Conservation (phyloP, 2,888 invertebrate species). For the Serripes groenlandicus region DNA sequence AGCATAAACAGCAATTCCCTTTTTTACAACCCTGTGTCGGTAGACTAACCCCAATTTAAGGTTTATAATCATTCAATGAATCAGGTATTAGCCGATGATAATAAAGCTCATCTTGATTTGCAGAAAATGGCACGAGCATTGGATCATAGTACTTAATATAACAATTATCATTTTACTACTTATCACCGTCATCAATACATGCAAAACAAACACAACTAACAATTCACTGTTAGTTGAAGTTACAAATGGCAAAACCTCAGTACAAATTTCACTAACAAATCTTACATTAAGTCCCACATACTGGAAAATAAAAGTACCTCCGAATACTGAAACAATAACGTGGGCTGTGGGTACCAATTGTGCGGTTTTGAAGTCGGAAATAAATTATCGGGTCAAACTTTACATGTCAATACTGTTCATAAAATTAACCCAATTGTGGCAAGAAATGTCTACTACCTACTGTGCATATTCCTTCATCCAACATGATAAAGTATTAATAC, state of each 20-base stretch:
- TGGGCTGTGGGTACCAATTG: too few species aligned
- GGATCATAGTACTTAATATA: constrained; percentile 12
- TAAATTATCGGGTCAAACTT: too few species aligned
- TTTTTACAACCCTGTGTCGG: constrained; percentile 16
- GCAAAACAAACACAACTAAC: not conserved
- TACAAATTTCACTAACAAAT: not conserved
- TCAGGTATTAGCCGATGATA: constrained; percentile 19
- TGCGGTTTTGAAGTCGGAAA: too few species aligned
- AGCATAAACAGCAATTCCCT: constrained; percentile 14
- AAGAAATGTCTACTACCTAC: too few species aligned
- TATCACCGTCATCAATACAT: constrained; percentile 12
- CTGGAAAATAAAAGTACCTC: constrained; percentile 16
- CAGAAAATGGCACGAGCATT: constrained; percentile 34
- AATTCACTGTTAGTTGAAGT: constrained; percentile 9
- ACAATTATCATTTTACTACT: not conserved
- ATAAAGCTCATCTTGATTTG: constrained; percentile 26
- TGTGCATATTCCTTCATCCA: too few species aligned
- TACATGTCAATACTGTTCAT: too few species aligned
- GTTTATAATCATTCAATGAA: constrained; percentile 32
- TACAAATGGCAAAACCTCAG: constrained; percentile 7
- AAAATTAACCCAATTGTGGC: too few species aligned
- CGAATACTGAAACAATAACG: not conserved
- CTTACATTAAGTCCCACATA: constrained; percentile 21
- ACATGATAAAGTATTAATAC: too few species aligned
- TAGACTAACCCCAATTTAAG: constrained; percentile 13